Evolutionary conservation across 2,888 invertebrate genomes (phyloP).

Genomic region (Masnerella sp.): DNA sequence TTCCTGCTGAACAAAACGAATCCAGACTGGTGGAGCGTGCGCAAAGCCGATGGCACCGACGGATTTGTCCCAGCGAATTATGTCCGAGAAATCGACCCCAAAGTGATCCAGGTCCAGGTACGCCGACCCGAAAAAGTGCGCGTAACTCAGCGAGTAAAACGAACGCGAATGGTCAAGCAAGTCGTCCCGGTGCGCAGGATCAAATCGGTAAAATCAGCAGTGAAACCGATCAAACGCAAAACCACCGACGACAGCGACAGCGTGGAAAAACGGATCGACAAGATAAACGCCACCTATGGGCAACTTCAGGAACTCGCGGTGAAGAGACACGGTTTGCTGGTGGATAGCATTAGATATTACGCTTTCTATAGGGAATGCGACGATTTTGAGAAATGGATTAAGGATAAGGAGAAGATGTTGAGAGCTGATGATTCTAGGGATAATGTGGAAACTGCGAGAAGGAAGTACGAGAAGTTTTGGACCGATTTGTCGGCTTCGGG

Average conservation of each 20-base stretch:
- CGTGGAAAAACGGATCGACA: constrained; percentile 87
- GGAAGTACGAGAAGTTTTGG: constrained; percentile 97
- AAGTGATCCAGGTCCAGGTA: constrained; percentile 88
- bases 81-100: constrained; percentile 93
- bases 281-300: constrained; percentile 89
- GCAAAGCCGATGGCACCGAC: constrained; percentile 93
- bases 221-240: constrained; percentile 73
- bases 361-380: constrained; percentile 98
- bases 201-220: constrained; percentile 78
- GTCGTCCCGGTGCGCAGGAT: constrained; percentile 87
- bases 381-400: constrained; percentile 95
- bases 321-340: constrained; percentile 89
- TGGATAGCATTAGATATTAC: constrained; percentile 94
- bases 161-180: constrained; percentile 91
- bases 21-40: constrained; percentile 99
- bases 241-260: constrained; percentile 83
- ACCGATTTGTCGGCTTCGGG: constrained; percentile 97
- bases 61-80: constrained; percentile 99
- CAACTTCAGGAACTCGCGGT: constrained; percentile 89
- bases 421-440: constrained; percentile 90
- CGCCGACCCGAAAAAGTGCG: constrained; percentile 91
- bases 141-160: constrained; percentile 91
- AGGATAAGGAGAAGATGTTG: constrained; percentile 94
- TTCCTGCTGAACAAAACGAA: constrained; percentile 96
- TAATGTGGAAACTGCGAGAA: constrained; percentile 93